These are phyloP conservation scores for Xiphorhynchus erythropygius DNA, from an alignment of 2,797 vertebrate genomes.

Conservation along the genomic window DNA sequence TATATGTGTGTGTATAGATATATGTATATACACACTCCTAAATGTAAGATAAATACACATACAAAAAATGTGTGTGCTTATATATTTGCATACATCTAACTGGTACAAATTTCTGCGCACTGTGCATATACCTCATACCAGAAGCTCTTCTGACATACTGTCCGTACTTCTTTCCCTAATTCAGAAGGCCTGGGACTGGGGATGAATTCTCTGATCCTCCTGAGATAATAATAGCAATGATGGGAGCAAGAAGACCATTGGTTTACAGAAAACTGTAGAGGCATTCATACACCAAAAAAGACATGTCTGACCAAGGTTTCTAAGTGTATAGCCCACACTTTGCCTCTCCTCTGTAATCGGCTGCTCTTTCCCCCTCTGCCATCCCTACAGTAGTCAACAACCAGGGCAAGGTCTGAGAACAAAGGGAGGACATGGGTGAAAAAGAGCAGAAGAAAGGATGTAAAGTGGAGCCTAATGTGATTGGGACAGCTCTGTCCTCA, in stretches of 20 bases:
- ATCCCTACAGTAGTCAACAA: background rate
- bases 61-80: background rate
- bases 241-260: background rate
- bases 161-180: background rate
- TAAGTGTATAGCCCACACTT: background rate
- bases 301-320: background rate
- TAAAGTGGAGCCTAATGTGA: background rate
- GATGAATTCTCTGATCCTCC: background rate
- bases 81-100: background rate
- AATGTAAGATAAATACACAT: background rate
- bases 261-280: accelerated
- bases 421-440: accelerated
- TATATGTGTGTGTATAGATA: accelerated
- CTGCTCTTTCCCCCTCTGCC: background rate
- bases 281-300: background rate
- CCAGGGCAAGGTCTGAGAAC: accelerated
- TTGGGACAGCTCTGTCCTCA: background rate
- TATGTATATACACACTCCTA: accelerated
- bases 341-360: background rate
- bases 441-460: background rate
- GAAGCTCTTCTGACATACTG: background rate
- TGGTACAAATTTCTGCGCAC: background rate
- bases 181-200: background rate
- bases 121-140: background rate
- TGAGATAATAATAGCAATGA: background rate